Conservation (phyloP, 2,113 vertebrate genomes). For the Ceuthmochares aereus region DNA sequence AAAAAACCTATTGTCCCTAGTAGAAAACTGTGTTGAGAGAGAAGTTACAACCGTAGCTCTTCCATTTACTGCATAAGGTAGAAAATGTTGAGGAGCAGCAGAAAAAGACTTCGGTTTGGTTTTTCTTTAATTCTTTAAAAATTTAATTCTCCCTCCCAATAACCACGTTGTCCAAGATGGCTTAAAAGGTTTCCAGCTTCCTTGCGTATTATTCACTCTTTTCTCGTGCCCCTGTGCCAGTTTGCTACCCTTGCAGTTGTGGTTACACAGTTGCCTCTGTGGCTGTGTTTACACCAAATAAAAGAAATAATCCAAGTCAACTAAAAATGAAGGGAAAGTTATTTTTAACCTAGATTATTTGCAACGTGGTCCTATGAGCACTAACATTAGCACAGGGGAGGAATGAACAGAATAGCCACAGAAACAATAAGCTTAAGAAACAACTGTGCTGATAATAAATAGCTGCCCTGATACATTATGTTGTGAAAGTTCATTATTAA, state of each 20-base stretch:
- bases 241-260: background rate
- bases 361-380: background rate
- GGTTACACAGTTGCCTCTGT: background rate
- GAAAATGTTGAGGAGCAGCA: background rate
- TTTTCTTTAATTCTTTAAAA: no score
- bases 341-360: background rate
- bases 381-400: background rate
- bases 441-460: background rate
- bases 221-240: background rate
- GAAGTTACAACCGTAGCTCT: background rate
- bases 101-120: background rate
- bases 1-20: background rate
- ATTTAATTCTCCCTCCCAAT: no score
- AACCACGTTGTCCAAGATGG: rapidly evolving
- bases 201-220: background rate
- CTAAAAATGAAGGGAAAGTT: background rate
- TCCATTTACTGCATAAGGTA: background rate
- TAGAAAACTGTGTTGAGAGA: background rate
- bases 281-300: background rate
- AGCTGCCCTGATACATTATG: background rate
- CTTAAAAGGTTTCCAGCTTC: background rate
- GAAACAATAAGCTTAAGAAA: background rate
- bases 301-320: background rate
- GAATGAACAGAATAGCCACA: background rate
- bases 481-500: background rate